A percentile compares a stretch with the other conserved stretches of the same genome.
Conservation (phyloP, 2,797 vertebrate genomes). For the Catharus ustulatus region DNA sequence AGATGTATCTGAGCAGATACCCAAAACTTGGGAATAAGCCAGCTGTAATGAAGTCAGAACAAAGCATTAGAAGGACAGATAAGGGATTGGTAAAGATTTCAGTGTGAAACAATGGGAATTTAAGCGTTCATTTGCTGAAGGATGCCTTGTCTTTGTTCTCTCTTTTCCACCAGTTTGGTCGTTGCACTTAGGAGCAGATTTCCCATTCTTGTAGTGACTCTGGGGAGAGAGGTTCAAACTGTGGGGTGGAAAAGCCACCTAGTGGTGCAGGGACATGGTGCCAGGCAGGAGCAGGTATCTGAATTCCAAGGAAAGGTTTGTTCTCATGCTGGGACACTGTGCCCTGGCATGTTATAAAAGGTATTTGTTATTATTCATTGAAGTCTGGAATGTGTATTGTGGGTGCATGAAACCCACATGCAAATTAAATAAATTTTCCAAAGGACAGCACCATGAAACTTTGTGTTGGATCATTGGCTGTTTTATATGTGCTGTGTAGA, state of each 20-base stretch:
- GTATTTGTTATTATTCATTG: not conserved
- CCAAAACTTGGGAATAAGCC: not conserved
- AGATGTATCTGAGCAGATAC: not conserved
- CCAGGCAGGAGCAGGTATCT: not conserved
- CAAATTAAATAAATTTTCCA: not conserved
- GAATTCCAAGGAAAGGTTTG: not conserved
- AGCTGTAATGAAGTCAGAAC: not conserved
- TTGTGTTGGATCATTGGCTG: not conserved
- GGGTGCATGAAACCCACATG: not conserved
- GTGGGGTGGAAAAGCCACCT: slow-evolving; percentile 32
- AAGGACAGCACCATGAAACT: not conserved
- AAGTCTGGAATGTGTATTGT: not conserved
- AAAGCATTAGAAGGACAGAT: not conserved
- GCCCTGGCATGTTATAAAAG: not conserved
- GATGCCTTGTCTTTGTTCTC: not conserved
- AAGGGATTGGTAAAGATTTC: not conserved
- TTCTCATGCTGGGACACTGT: not conserved
- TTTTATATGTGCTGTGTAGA: not conserved
- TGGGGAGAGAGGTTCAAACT: not conserved
- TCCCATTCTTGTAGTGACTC: not conserved
- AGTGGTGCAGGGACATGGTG: not conserved
- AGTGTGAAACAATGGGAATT: not conserved
- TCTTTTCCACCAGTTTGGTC: not conserved
- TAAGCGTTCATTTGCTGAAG: not conserved
- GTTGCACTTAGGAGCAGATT: not conserved